Conservation (phyloP, 2,888 invertebrate genomes). For the Andrena camellia region DNA sequence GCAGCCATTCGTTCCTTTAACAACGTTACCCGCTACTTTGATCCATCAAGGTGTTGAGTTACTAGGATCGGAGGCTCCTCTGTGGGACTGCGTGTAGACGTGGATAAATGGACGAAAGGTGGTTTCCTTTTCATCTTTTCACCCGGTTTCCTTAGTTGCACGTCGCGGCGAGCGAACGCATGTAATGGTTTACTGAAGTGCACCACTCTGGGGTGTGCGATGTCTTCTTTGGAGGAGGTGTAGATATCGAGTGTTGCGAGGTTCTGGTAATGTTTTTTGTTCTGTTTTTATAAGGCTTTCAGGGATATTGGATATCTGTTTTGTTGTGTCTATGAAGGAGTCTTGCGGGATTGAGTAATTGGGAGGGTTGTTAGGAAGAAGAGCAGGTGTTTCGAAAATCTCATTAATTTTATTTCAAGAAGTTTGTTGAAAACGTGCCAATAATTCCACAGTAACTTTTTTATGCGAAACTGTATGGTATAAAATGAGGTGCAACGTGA, state of each 20-base stretch:
- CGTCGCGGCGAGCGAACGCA: constrained; percentile 9
- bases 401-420: no score
- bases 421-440: no score
- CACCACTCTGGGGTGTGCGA: neutral
- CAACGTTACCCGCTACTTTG: constrained; percentile 63
- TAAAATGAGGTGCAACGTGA: no score
- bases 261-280: neutral
- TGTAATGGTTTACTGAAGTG: neutral
- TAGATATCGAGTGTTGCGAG: constrained; percentile 17
- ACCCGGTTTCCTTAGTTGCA: neutral
- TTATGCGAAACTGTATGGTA: no score
- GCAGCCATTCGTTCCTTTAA: constrained; percentile 51
- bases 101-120: constrained; percentile 42
- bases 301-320: no score
- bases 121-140: constrained; percentile 17
- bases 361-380: no score
- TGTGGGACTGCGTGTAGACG: constrained; percentile 15
- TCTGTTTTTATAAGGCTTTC: no score
- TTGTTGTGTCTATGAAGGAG: no score
- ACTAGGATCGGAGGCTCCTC: constrained; percentile 62
- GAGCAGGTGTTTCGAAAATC: no score
- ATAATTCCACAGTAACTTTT: no score
- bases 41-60: constrained; percentile 70
- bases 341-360: no score
- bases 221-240: neutral